Percentiles rank a stretch among this genome's conserved stretches.
Evolutionary conservation across 2,113 vertebrate genomes (phyloP).

Genomic region (Amblyornis subalaris): DNA sequence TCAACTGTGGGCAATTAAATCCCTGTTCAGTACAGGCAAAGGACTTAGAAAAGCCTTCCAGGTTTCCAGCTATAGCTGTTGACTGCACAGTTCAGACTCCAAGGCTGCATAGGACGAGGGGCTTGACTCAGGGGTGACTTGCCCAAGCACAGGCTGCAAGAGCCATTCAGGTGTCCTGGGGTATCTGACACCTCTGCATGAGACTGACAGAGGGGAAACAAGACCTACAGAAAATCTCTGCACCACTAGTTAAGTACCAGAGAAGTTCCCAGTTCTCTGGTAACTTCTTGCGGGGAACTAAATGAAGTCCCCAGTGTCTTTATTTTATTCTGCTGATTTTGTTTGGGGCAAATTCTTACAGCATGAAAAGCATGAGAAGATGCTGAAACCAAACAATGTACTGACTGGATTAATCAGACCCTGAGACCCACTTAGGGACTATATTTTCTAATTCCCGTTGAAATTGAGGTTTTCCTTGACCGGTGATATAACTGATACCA

Average conservation of each 20-base stretch:
- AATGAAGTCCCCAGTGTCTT: neutral
- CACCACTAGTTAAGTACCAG: neutral
- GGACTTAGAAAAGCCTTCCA: neutral
- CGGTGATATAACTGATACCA: neutral
- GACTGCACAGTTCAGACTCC: neutral
- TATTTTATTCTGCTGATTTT: neutral
- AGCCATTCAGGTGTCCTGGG: neutral
- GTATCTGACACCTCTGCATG: neutral
- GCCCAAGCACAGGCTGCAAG: neutral
- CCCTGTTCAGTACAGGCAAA: neutral
- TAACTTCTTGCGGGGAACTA: neutral
- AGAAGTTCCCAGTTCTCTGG: too few relatives aligned
- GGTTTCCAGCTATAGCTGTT: neutral
- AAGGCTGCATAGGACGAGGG: fast-evolving
- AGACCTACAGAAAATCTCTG: neutral
- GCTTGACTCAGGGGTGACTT: neutral
- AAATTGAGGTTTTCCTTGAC: neutral
- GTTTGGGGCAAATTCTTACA: neutral
- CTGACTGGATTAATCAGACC: neutral
- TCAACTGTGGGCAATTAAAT: neutral
- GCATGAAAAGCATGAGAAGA: neutral
- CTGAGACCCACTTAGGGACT: neutral
- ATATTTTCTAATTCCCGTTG: neutral
- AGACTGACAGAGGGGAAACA: neutral
- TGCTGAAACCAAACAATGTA: neutral